Percentiles rank a stretch among this genome's conserved stretches.
These are phyloP conservation scores for Drosophila sproati DNA, from an alignment of 1,140 invertebrate species.

Conservation along the genomic window DNA sequence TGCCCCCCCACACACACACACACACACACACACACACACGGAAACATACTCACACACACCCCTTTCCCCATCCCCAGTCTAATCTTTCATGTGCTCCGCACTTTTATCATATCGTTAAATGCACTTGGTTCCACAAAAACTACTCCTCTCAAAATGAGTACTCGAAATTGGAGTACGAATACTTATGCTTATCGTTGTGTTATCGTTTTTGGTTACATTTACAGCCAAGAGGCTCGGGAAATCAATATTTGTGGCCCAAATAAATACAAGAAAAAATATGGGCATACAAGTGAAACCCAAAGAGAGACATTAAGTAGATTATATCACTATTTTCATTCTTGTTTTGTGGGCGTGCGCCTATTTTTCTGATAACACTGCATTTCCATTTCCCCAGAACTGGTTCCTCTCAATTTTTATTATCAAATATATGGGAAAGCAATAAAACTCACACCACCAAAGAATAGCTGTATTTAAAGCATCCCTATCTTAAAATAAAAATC, in stretches of 20 bases:
- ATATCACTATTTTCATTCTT: conserved; percentile 21
- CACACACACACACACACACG: too few relatives aligned
- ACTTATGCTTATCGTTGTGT: conserved; percentile 43
- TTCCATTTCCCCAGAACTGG: conserved; percentile 10
- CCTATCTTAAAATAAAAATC: conserved; percentile 3
- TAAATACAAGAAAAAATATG: conserved; percentile 44
- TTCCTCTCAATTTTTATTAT: conserved; percentile 46
- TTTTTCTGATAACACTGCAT: conserved; percentile 51
- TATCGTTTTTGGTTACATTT: conserved; percentile 59
- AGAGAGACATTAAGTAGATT: conserved; percentile 38
- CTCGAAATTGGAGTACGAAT: conserved; percentile 17
- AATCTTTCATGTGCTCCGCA: conserved; percentile 24
- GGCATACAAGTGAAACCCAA: conserved; percentile 20
- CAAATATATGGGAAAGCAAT: conserved; percentile 3
- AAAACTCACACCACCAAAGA: neutral
- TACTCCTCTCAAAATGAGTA: conserved; percentile 7
- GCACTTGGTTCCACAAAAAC: conserved; percentile 62
- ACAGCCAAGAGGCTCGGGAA: conserved; percentile 40
- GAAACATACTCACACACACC: too few relatives aligned
- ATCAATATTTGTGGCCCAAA: conserved; percentile 77
- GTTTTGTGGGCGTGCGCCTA: conserved; percentile 38
- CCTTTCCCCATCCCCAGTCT: too few relatives aligned
- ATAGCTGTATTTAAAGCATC: neutral
- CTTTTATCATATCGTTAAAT: conserved; percentile 75
- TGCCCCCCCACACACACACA: conserved; percentile 27